A percentile compares a stretch with the other conserved stretches of the same genome.
These are phyloP conservation scores for Aricia agestis DNA, from an alignment of 1,140 invertebrate species.

Conservation along the genomic window DNA sequence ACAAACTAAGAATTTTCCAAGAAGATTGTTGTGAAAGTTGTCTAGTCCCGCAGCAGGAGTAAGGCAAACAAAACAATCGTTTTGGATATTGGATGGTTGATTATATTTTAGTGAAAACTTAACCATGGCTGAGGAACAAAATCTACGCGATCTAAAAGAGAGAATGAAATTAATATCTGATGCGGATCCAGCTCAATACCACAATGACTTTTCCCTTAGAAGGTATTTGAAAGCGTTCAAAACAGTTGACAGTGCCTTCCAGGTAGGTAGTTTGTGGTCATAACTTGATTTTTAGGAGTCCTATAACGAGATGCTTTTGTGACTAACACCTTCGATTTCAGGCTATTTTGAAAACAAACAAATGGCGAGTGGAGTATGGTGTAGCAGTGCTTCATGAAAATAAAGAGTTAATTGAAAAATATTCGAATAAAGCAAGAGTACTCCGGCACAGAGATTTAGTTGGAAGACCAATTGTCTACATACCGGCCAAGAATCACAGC, in stretches of 20 bases:
- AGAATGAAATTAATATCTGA: slow-evolving; percentile 83
- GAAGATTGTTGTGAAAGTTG: no score
- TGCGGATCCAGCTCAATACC: slow-evolving; percentile 83
- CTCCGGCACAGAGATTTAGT: slow-evolving; percentile 82
- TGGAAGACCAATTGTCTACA: slow-evolving; percentile 85
- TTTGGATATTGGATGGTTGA: no score
- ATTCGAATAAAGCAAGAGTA: slow-evolving; percentile 81
- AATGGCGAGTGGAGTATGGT: slow-evolving; percentile 83
- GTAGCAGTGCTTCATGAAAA: slow-evolving; percentile 71
- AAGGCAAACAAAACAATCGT: no score
- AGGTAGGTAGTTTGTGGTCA: slow-evolving; percentile 78
- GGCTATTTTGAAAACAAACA: slow-evolving; percentile 83
- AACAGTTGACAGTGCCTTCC: slow-evolving; percentile 82
- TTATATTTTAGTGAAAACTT: neutral
- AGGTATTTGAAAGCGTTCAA: slow-evolving; percentile 83
- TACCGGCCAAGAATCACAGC: slow-evolving; percentile 85
- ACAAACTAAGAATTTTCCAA: no score
- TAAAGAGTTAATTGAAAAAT: slow-evolving; percentile 78
- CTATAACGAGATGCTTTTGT: neutral
- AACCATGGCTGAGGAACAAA: slow-evolving; percentile 54
- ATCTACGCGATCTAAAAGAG: slow-evolving; percentile 80
- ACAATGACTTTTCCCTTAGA: slow-evolving; percentile 83
- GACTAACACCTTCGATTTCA: slow-evolving; percentile 45
- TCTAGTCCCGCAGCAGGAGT: neutral
- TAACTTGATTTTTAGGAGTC: neutral